Conservation (phyloP, 2,888 invertebrate species). For the Scaeva pyrastri region DNA sequence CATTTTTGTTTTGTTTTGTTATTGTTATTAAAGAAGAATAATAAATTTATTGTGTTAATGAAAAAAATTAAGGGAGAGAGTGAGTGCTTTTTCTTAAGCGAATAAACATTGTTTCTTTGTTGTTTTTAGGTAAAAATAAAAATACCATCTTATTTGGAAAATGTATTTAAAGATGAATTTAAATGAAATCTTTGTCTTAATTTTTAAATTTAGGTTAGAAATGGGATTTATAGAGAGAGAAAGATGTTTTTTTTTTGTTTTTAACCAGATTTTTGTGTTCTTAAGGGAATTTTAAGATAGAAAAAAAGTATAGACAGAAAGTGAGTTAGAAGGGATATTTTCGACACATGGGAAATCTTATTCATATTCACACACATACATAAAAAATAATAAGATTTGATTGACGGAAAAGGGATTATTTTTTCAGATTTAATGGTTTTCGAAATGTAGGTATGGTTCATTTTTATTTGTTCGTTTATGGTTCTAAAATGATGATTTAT, state of each 20-base stretch:
- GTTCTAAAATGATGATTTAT: neutral
- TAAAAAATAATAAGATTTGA: neutral
- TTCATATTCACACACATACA: no score
- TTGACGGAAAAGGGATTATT: neutral
- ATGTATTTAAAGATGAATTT: neutral
- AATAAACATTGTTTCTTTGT: constrained; percentile 19
- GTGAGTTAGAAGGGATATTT: no score
- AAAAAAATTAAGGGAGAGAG: neutral
- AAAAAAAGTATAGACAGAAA: no score
- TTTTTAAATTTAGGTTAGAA: neutral
- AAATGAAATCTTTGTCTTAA: constrained; percentile 5
- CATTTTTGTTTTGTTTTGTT: neutral
- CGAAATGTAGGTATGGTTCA: neutral
- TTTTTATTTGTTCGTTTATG: neutral
- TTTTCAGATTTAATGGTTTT: constrained; percentile 2
- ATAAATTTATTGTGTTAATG: constrained; percentile 34
- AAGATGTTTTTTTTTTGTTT: neutral
- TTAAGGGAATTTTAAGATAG: neutral
- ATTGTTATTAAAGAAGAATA: constrained; percentile 12
- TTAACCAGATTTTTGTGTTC: neutral
- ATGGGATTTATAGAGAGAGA: neutral
- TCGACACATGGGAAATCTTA: no score
- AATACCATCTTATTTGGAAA: constrained; percentile 8
- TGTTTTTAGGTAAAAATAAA: neutral
- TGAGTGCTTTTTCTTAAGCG: constrained; percentile 23